Evolutionary conservation across 2,113 vertebrate species (phyloP), one percentile per base, ranked within the genome.

Genomic region (Onychostoma macrolepis): DNA sequence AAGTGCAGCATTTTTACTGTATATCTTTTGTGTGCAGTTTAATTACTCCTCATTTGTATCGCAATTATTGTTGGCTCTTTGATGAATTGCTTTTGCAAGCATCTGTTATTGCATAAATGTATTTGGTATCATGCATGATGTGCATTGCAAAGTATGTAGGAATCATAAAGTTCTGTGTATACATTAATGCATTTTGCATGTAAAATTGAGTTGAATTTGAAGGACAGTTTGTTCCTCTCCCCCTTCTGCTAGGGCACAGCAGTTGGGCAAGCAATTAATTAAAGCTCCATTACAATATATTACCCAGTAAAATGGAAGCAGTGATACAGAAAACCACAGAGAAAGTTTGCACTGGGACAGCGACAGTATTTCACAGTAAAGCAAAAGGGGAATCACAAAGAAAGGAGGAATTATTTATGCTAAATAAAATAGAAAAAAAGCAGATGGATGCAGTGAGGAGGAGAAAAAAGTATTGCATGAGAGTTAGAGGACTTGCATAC

Each of bases 231-330:
- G 65, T 87, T 69, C 67, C 65, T 43, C 30, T 84, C 80, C 24
- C 69, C 26, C 45, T 88, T 88, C 83, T 86, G 86, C 61, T 36
- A 50, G 50, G 65, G 53, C 69, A 83, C 85, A 88, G 26, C 69
- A 88, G 87, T 89, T 53, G 88, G 88, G 69, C 79, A 86, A 80
- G 80, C 87, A 88, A 91, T 91, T 88, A 88, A 90, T 91, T 90
- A 91, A 91, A 88, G 45, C 63, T 24, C 85, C 86, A 88, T 91
- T 87, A 87, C 83, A 88, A 90, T 90, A 87, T 89, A 90, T 89
- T 86, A 89, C 87, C 83, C 84, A 33, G 71, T 74, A 86, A 87
- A 88, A 87, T 83, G 41, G 84, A 87, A 89, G 50, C 87, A 90
- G 88, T 83, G 87, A 90, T 87, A 87, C 83, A 89, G 90, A 87